Conservation (phyloP, 2,888 invertebrate species). For the Patella ulyssiponensis region DNA sequence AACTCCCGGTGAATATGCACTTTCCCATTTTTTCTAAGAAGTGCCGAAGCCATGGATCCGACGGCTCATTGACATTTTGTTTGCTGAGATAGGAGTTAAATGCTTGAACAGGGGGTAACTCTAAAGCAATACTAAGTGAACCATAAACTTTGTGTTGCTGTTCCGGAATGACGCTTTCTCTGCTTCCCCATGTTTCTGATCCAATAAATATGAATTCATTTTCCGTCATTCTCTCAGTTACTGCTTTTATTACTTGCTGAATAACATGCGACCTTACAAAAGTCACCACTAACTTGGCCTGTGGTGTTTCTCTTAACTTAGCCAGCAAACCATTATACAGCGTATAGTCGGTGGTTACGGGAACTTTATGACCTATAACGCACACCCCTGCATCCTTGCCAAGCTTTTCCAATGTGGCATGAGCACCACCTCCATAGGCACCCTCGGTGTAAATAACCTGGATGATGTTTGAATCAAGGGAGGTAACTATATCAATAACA, state of each 20-base stretch:
- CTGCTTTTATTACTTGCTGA: not conserved
- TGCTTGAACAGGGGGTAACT: not conserved
- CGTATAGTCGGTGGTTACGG: not conserved
- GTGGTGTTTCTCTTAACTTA: not conserved
- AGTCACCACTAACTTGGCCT: not conserved
- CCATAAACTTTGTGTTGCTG: not conserved
- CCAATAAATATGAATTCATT: not conserved
- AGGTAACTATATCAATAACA: not conserved
- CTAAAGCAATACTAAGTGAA: not conserved
- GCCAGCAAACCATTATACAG: not conserved
- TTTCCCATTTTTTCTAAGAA: not conserved
- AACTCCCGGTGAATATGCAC: not conserved
- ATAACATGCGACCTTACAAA: not conserved
- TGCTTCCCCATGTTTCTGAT: not conserved
- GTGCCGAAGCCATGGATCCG: not conserved
- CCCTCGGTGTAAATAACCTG: not conserved
- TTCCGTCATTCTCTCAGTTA: not conserved
- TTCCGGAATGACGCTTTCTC: not conserved
- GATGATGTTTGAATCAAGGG: not conserved
- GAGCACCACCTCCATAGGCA: not conserved
- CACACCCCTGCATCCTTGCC: not conserved
- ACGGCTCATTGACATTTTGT: not conserved
- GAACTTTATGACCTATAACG: not conserved
- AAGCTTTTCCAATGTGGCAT: not conserved
- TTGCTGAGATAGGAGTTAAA: not conserved